These are phyloP conservation scores for Limnephilus marmoratus DNA, from an alignment of 2,888 invertebrate genomes.

Conservation along the genomic window DNA sequence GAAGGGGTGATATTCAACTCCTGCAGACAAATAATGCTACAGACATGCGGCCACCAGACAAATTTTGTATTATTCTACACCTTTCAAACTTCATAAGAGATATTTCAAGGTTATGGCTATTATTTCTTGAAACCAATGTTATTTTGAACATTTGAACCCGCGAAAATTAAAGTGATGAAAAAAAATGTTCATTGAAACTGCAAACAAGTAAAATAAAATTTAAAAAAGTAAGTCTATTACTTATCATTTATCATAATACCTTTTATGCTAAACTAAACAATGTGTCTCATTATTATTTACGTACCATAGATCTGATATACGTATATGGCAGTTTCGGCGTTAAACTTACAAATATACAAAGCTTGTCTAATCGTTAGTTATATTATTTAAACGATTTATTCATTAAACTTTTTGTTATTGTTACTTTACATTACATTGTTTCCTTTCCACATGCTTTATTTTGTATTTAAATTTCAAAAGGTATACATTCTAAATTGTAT, in stretches of 20 bases:
- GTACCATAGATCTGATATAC: neutral
- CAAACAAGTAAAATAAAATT: neutral
- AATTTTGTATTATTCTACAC: neutral
- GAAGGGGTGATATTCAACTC: neutral
- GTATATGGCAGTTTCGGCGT: neutral
- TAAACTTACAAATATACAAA: neutral
- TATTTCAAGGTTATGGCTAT: neutral
- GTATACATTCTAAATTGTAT: neutral
- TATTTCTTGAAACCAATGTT: neutral
- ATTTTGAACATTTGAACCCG: too few species aligned
- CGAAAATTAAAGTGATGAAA: too few species aligned
- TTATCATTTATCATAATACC: neutral
- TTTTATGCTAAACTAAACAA: neutral
- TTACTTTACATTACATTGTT: neutral
- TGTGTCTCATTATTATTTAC: neutral
- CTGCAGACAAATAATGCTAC: neutral
- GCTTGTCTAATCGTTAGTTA: neutral
- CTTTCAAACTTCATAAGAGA: neutral
- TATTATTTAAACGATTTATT: neutral
- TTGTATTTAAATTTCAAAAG: neutral
- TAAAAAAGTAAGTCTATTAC: neutral
- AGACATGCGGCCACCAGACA: too few species aligned
- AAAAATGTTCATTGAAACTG: neutral
- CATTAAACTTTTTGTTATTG: neutral
- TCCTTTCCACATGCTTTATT: neutral